These are phyloP conservation scores for Hetaerina titia DNA, from an alignment of 2,888 invertebrate genomes.

Conservation along the genomic window DNA sequence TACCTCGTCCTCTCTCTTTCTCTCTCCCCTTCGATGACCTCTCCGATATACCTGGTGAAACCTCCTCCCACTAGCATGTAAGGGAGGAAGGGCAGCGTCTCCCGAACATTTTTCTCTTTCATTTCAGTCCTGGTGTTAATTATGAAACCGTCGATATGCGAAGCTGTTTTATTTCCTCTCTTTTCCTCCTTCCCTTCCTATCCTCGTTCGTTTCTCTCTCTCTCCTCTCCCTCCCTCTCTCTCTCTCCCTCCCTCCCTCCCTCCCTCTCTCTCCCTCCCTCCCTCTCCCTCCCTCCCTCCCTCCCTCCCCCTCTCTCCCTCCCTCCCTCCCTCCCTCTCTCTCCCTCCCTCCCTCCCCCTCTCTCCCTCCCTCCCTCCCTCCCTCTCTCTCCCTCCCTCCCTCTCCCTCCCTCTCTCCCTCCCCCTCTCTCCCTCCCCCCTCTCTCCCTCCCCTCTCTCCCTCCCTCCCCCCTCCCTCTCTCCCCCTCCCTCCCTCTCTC, in stretches of 20 bases:
- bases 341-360: no score
- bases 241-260: not conserved
- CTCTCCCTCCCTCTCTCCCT: not conserved
- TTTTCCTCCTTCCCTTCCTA: not conserved
- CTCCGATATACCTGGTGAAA: conserved; percentile 34
- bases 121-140: conserved; percentile 51
- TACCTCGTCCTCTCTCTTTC: not conserved
- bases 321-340: no score
- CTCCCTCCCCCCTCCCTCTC: no score
- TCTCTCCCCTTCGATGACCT: conserved; percentile 41
- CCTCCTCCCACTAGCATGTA: not conserved
- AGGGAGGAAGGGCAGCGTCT: not conserved
- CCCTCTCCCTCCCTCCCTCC: no score
- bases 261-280: no score
- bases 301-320: no score
- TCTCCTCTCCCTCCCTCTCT: not conserved
- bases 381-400: no score
- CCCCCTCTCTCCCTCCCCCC: not conserved
- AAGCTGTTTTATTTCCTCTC: conserved; percentile 39
- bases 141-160: conserved; percentile 50
- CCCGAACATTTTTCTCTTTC: conserved; percentile 39
- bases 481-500: no score
- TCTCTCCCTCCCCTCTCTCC: not conserved
- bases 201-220: not conserved
- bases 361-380: no score